Conservation (phyloP, 2,113 vertebrate genomes). For the Oreochromis aureus region DNA sequence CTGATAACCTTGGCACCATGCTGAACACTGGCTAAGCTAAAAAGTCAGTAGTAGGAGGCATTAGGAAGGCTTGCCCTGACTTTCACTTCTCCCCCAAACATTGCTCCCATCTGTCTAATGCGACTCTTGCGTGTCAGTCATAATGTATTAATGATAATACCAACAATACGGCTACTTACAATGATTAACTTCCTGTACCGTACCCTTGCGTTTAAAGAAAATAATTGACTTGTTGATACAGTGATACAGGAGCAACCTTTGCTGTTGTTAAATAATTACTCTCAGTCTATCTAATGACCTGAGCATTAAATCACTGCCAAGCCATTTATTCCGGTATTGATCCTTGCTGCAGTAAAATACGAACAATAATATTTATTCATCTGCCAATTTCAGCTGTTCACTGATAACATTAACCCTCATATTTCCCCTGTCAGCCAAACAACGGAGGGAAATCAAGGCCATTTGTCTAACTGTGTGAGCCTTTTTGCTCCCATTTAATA, state of each 20-base stretch:
- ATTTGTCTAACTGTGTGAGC: conserved; percentile 42
- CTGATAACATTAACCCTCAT: conserved; percentile 27
- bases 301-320: conserved; percentile 40
- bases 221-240: conserved; percentile 13
- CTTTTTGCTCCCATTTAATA: not conserved
- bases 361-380: conserved; percentile 55
- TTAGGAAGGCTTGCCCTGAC: not conserved
- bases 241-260: not conserved
- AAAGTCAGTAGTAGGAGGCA: not conserved
- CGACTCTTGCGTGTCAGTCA: not conserved
- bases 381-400: conserved; percentile 19
- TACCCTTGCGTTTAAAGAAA: not conserved
- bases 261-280: conserved; percentile 50
- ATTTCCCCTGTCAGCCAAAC: conserved; percentile 31
- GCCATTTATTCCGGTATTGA: conserved; percentile 58
- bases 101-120: not conserved
- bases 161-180: not conserved
- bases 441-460: not conserved
- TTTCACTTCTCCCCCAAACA: not conserved
- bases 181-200: not conserved
- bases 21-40: conserved; percentile 28
- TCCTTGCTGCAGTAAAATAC: conserved; percentile 42
- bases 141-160: not conserved
- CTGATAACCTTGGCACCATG: conserved; percentile 14
- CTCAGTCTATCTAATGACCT: conserved; percentile 45